Percentiles rank a stretch among this genome's conserved stretches.
phyloP scores from a whole-genome alignment of 2,113 vertebrate species.

The Condylura cristata region DNA sequence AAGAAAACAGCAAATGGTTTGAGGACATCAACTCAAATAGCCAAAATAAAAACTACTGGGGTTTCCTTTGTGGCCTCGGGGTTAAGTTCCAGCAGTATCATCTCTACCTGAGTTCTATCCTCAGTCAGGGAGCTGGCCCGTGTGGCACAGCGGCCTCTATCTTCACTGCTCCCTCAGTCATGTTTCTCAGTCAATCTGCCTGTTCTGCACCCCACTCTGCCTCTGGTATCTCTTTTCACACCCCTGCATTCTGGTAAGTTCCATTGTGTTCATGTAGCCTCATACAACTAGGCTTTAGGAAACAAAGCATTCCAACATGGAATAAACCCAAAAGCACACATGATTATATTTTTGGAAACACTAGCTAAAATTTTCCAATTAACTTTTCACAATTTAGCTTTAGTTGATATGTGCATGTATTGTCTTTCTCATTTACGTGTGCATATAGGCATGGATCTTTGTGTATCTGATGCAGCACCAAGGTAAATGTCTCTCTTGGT shows the following conservation, averaged over 20 bases:
- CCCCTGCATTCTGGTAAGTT: neutral
- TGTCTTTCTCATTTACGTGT: neutral
- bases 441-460: neutral
- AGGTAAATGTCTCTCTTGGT: no score
- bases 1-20: neutral
- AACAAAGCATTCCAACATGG: neutral
- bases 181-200: no score
- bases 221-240: no score
- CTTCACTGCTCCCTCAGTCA: no score
- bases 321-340: neutral
- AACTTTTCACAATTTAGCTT: neutral
- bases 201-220: no score
- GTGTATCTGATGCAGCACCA: neutral
- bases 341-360: neutral
- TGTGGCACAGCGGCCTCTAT: no score
- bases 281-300: neutral
- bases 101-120: no score
- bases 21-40: neutral
- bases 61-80: no score
- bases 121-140: no score
- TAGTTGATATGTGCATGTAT: neutral
- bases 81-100: no score
- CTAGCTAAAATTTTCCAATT: neutral
- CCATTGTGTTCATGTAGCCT: neutral
- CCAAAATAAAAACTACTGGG: neutral